Base-by-base conservation (phyloP, 2,797 vertebrate genomes). In the Meda fulgida region DNA sequence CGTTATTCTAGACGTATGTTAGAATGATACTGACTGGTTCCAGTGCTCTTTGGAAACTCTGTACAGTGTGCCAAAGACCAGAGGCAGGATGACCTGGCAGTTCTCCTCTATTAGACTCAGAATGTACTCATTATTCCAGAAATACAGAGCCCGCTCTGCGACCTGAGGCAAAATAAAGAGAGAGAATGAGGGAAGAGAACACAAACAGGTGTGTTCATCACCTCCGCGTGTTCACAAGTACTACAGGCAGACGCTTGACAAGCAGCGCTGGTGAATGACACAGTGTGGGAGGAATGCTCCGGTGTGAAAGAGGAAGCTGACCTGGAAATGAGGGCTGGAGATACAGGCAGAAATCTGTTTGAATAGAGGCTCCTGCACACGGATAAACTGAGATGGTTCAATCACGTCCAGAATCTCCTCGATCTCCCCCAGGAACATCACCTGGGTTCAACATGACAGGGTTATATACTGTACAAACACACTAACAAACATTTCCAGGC, bases 111-210 rank as follows among this genome's bases (percentile, higher is more conserved):
- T 97, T 92, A 98, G 96, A 90, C 97, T 97, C 91, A 98, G 94
- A 93, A 98, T 97, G 92, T 98, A 98, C 86, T 98, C 97, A 21
- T 98, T 98, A 93, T 98, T 98, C 97, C 97, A 98, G 96, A 98
- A 98, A 92, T 98, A 98, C 93, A 98, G 95, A 90, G 97, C 97
- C 92, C 97, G 94, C 95, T 98, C 97, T 88, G 97, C 97, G 92
- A 98, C 97, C 97, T 98, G 85, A 80, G 38, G 51, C 72, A 88
- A 34, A 72, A 84, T 38, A 81, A 38, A 81, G 2, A 73, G 16
- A 85, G 23, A 60, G 13, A 84, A 14, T 29, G 34, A 85, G 36
- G 18, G 38, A 36, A 16, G 40, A 53, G 46, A 43, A 60, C 67
- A 76, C 55, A 60, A 36, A 78, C 60, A 65, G 14, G 46, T 26